phyloP scores from a whole-genome alignment of 2,797 vertebrate genomes.

The Sciaenops ocellatus region DNA sequence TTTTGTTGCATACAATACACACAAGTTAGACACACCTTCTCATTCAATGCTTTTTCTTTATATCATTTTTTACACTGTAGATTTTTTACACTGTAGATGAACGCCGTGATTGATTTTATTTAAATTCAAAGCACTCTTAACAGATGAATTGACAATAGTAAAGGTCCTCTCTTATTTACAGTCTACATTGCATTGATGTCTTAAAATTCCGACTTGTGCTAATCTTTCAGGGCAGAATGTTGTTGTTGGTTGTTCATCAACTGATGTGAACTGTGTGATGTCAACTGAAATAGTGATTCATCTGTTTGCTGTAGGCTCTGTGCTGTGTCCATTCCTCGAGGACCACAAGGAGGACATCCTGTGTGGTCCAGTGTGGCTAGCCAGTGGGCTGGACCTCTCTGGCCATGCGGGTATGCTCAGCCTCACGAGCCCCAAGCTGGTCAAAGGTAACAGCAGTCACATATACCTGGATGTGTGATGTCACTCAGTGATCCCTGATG shows the following conservation, averaged over 20 bases:
- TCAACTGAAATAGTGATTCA: background rate
- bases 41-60: no score
- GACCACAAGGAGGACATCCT: constrained; percentile 99
- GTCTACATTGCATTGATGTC: no score
- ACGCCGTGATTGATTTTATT: no score
- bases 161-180: no score
- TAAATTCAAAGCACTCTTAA: no score
- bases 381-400: constrained; percentile 97
- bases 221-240: no score
- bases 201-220: no score
- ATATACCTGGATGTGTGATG: background rate
- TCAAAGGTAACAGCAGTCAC: constrained; percentile 91
- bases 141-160: no score
- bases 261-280: background rate
- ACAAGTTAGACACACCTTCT: no score
- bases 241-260: background rate
- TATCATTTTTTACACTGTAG: no score
- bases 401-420: constrained; percentile 98
- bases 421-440: constrained; percentile 97
- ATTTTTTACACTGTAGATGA: no score
- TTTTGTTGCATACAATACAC: background rate
- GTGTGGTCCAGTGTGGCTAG: constrained; percentile 97
- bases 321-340: constrained; percentile 95
- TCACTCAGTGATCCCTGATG: background rate
- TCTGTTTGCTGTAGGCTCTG: constrained; percentile 85